phyloP scores from a whole-genome alignment of 2,888 invertebrate genomes.

The Nudaria mundana region DNA sequence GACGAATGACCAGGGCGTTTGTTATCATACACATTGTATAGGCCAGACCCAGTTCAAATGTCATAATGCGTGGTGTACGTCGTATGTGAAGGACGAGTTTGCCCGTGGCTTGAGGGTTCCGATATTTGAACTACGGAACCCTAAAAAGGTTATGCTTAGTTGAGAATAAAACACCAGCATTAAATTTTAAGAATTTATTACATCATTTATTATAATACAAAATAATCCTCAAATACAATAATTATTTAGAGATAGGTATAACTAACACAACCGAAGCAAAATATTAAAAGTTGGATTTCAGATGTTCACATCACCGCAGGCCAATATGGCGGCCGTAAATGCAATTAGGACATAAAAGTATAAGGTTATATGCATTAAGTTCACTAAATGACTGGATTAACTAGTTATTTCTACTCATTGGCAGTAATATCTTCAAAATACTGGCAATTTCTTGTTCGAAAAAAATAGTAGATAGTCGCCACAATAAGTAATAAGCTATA shows the following conservation, averaged over 20 bases:
- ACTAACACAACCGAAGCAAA: constrained; percentile 81
- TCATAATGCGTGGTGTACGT: too few relatives aligned
- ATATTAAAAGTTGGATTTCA: constrained; percentile 76
- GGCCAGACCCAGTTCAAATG: too few relatives aligned
- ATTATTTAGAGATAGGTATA: constrained; percentile 75
- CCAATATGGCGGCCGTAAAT: constrained; percentile 62
- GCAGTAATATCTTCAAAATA: constrained; percentile 57
- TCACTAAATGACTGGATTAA: constrained; percentile 60
- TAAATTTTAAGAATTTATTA: constrained; percentile 76
- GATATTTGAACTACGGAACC: too few relatives aligned
- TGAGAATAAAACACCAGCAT: constrained; percentile 8
- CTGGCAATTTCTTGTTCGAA: constrained; percentile 44
- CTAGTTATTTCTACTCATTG: constrained; percentile 61
- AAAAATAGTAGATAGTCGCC: constrained; percentile 23
- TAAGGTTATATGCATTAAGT: constrained; percentile 49
- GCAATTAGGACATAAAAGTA: constrained; percentile 54
- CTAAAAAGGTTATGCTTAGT: too few relatives aligned
- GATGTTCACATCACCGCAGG: constrained; percentile 58
- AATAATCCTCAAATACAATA: constrained; percentile 80
- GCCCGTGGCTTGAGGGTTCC: too few relatives aligned
- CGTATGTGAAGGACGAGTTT: too few relatives aligned
- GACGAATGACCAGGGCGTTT: too few relatives aligned
- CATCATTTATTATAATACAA: constrained; percentile 75
- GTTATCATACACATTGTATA: too few relatives aligned
- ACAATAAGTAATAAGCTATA: constrained; percentile 42